Conservation (phyloP, 2,888 invertebrate genomes). For the Xestia ashworthii region DNA sequence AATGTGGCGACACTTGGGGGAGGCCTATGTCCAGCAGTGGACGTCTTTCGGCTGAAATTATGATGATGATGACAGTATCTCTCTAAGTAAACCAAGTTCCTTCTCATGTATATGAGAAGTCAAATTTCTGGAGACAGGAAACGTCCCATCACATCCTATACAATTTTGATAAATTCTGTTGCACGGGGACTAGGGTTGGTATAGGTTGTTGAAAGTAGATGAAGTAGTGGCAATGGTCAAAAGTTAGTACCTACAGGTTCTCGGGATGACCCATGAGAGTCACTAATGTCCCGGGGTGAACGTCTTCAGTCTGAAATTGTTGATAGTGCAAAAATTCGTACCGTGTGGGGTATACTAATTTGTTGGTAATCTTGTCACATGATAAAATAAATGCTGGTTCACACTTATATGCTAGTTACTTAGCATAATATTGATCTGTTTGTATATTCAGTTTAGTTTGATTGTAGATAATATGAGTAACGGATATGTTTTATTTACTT, state of each 20-base stretch:
- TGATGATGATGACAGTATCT: no score
- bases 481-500: not conserved
- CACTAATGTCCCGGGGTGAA: not conserved
- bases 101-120: not conserved
- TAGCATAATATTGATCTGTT: not conserved
- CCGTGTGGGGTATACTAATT: not conserved
- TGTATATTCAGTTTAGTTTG: slow-evolving; percentile 5
- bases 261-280: not conserved
- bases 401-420: not conserved
- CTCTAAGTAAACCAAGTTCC: not conserved
- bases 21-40: no score
- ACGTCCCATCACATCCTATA: not conserved
- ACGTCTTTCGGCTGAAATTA: no score
- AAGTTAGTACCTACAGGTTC: not conserved
- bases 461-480: not conserved
- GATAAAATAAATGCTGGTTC: not conserved
- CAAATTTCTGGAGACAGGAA: not conserved
- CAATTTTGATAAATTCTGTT: not conserved
- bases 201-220: not conserved
- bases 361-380: not conserved
- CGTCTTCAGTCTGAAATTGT: not conserved
- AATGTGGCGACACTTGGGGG: no score
- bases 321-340: not conserved
- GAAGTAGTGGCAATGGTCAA: not conserved
- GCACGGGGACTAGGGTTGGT: not conserved